phyloP scores from a whole-genome alignment of 1,140 invertebrate species.

The Matsumurasca onukii region DNA sequence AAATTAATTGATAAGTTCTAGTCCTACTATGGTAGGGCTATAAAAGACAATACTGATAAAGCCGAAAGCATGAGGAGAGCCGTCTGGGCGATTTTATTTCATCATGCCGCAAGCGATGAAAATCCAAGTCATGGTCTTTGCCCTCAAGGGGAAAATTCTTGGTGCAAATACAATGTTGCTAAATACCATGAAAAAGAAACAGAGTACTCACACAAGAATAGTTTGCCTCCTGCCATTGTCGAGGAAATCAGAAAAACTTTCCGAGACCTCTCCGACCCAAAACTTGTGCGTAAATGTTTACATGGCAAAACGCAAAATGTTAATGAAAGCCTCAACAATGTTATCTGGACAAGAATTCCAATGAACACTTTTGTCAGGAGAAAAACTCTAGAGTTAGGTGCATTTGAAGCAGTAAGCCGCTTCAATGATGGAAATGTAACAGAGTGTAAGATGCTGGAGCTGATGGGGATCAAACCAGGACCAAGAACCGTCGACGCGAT shows the following conservation, averaged over 20 bases:
- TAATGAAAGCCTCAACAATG: slow-evolving; percentile 21
- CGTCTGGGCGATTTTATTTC: slow-evolving; percentile 45
- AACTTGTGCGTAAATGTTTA: slow-evolving; percentile 15
- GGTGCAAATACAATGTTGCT: slow-evolving; percentile 41
- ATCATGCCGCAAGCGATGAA: slow-evolving; percentile 44
- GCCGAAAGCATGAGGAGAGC: slow-evolving; percentile 45
- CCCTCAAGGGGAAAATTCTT: slow-evolving; percentile 37
- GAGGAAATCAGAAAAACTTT: slow-evolving; percentile 36
- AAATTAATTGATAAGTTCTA: slow-evolving; percentile 11
- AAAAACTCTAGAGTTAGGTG: slow-evolving; percentile 22
- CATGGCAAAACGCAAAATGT: slow-evolving; percentile 22
- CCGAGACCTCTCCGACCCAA: slow-evolving; percentile 30
- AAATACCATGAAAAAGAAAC: slow-evolving; percentile 36
- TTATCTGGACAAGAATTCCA: slow-evolving; percentile 6
- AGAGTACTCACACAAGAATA: slow-evolving; percentile 16
- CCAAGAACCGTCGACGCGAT: not conserved
- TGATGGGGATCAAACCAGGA: slow-evolving; percentile 24
- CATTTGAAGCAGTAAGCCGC: slow-evolving; percentile 10
- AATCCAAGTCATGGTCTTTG: slow-evolving; percentile 42
- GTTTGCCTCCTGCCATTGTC: not conserved
- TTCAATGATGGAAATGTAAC: slow-evolving; percentile 35
- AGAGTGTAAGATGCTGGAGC: slow-evolving; percentile 29
- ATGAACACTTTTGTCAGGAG: slow-evolving; percentile 16
- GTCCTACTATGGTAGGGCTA: slow-evolving; percentile 32
- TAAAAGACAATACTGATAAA: slow-evolving; percentile 38